phyloP scores from a whole-genome alignment of 2,113 vertebrate species.

The Caretta caretta region DNA sequence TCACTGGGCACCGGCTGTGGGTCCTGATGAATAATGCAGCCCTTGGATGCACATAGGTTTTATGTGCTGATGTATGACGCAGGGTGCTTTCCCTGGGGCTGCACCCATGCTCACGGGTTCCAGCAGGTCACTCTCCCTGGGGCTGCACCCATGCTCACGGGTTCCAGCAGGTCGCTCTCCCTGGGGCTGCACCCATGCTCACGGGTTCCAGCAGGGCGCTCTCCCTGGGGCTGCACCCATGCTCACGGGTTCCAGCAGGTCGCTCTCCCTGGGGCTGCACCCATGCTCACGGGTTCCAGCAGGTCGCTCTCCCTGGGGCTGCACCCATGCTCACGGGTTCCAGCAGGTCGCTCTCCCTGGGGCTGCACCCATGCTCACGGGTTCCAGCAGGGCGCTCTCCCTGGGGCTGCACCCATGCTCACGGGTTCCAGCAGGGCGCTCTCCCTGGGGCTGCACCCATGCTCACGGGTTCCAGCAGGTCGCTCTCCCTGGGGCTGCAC shows the following conservation, averaged over 20 bases:
- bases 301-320: slow-evolving; percentile 1
- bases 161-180: background rate
- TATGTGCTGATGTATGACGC: slow-evolving; percentile 6
- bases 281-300: background rate
- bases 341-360: background rate
- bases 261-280: background rate
- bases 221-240: background rate
- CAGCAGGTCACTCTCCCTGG: background rate
- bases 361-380: background rate
- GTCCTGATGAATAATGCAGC: background rate
- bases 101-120: background rate
- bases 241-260: background rate
- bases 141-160: background rate
- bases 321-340: background rate
- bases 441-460: background rate
- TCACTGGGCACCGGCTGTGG: background rate
- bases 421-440: too few relatives aligned
- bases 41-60: background rate
- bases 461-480: background rate
- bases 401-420: too few relatives aligned
- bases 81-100: background rate
- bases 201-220: background rate
- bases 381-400: background rate
- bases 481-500: background rate
- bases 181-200: background rate